Conservation (phyloP, 1,140 invertebrate species). For the Ips typographus region DNA sequence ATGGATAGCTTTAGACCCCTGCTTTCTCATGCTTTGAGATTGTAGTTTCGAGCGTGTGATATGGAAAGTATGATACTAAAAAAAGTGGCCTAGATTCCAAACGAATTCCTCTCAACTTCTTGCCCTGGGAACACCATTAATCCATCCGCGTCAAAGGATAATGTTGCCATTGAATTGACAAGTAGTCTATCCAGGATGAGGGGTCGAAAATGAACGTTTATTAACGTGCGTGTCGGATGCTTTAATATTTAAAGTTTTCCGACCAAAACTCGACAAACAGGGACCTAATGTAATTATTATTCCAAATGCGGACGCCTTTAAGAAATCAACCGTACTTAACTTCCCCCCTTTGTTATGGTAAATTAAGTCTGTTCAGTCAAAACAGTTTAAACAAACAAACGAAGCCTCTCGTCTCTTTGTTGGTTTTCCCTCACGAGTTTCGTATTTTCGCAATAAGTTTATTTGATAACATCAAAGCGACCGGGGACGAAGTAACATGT, state of each 20-base stretch:
- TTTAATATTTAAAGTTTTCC: background rate
- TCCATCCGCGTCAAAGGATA: too few species aligned
- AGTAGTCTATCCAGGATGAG: too few species aligned
- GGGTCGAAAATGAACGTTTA: background rate
- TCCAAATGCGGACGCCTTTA: conserved; percentile 12
- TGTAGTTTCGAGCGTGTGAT: too few species aligned
- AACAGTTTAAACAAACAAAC: conserved; percentile 21
- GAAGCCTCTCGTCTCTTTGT: background rate
- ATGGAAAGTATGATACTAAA: too few species aligned
- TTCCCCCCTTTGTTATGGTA: conserved; percentile 22
- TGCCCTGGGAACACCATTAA: too few species aligned
- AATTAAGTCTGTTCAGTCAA: conserved; percentile 24
- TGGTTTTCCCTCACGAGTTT: conserved; percentile 7
- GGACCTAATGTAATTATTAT: conserved; percentile 19
- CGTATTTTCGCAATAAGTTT: conserved; percentile 12
- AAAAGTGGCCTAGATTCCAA: too few species aligned
- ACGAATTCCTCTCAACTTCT: too few species aligned
- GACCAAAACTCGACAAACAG: background rate
- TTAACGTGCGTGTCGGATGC: background rate
- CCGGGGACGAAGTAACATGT: background rate
- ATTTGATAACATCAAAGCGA: conserved; percentile 14
- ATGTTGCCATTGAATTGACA: too few species aligned
- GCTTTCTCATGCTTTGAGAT: too few species aligned
- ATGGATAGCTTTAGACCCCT: too few species aligned
- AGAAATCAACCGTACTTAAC: conserved; percentile 24